Evolutionary conservation across 2,888 invertebrate species (phyloP).

Genomic region (Brachycybe producta): DNA sequence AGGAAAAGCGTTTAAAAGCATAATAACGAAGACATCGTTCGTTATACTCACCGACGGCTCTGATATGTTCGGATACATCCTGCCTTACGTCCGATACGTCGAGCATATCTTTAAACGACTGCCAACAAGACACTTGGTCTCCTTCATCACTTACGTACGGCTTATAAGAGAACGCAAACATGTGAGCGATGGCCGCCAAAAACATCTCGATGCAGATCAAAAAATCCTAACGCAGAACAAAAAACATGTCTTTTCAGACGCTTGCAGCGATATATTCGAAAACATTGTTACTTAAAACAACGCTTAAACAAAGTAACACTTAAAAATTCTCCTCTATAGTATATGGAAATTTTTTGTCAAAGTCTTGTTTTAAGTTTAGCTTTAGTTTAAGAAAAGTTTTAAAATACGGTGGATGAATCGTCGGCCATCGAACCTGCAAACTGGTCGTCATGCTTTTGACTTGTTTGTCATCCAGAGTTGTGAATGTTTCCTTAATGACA

Average conservation of each 20-base stretch:
- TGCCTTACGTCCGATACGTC: constrained; percentile 90
- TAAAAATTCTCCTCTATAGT: no score
- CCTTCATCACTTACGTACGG: constrained; percentile 52
- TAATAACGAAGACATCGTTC: neutral
- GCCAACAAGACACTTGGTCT: constrained; percentile 46
- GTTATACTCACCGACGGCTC: constrained; percentile 54
- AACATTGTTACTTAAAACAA: no score
- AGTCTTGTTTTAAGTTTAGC: no score
- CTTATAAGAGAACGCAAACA: constrained; percentile 88
- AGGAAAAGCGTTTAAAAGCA: neutral
- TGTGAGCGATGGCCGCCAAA: constrained; percentile 85
- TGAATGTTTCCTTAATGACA: constrained; percentile 62
- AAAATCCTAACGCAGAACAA: constrained; percentile 62
- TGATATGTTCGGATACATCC: constrained; percentile 84
- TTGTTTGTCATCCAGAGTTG: constrained; percentile 50
- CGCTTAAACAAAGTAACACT: no score
- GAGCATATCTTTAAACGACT: constrained; percentile 82
- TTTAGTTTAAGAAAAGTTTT: no score
- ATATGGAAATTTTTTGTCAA: no score
- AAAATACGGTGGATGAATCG: no score
- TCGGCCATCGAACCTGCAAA: constrained; percentile 65
- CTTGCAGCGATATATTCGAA: neutral
- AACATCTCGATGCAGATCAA: constrained; percentile 97
- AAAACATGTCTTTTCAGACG: neutral
- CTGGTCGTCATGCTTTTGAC: constrained; percentile 64